Base-by-base conservation (phyloP, 2,797 vertebrate genomes). In the Tokudaia muenninki region DNA sequence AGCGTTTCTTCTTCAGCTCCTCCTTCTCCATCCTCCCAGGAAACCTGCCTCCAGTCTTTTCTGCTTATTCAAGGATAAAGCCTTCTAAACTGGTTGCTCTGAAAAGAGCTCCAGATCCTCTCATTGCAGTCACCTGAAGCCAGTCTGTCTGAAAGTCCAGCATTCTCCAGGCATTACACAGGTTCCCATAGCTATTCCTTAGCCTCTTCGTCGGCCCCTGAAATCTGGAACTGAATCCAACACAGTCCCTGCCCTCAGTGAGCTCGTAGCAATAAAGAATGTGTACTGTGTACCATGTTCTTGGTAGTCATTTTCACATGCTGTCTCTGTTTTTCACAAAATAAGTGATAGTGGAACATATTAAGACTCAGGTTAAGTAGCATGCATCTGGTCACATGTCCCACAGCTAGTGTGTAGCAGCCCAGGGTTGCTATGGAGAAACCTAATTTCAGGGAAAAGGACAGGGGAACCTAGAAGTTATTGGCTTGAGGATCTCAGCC, bases 61-160 rank as follows among this genome's bases (percentile, higher is more conserved):
- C 65, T 83, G 82, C 79, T 92, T 90, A 65, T 63, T 95, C 74
- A 91, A 55, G 16, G 55, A 59, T 67, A 75, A 89, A 16, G 26
- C 81, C 81, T 94, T 88, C 95, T 47, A 94, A 94, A 95, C 74
- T 86, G 83, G 10, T 91, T 87, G 50, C 67, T 95, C 52, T 83
- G 70, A 95, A 90, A 96, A 95, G 96, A 81, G 92, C 89, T 97
- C 78, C 47, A 90, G 22, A 31, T 57, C 63, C n/a, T 95, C 41
- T 88, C 52, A 79, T 21, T 70, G 26, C 37, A 6, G 24, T 55
- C 80, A 44, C 24, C 22, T 50, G 21, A 70, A 86, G 59, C 37
- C 47, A 89, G 21, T 87, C 50, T 91, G 70, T 90, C 65, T 93
- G 79, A 63, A 92, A 83, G 75, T 67, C 65, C 87, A 78, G 31